phyloP scores from a whole-genome alignment of 2,113 vertebrate genomes.

The Alethe castanea region DNA sequence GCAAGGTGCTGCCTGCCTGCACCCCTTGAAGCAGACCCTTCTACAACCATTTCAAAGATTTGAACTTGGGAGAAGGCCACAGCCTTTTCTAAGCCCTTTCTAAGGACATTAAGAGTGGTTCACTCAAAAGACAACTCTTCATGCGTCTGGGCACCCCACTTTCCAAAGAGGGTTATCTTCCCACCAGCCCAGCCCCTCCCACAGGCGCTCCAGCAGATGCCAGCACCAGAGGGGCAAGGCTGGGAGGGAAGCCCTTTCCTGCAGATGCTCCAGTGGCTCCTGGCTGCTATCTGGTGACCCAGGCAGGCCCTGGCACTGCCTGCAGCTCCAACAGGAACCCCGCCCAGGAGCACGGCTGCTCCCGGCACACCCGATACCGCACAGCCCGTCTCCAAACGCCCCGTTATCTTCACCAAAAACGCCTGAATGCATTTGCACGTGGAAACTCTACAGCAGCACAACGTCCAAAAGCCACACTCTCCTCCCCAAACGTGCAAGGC shows the following conservation, averaged over 20 bases:
- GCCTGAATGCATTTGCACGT: not conserved
- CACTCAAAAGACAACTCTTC: not conserved
- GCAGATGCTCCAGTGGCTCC: not conserved
- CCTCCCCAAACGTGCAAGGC: not conserved
- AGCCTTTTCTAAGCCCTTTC: not conserved
- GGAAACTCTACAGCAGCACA: not conserved
- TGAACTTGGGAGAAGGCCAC: not conserved
- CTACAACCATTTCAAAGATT: fast-evolving
- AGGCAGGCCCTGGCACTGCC: not conserved
- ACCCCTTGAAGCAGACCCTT: not conserved
- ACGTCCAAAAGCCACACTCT: fast-evolving
- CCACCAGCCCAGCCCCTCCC: not conserved
- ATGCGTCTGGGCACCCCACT: fast-evolving
- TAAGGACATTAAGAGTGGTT: not conserved
- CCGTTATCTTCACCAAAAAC: not conserved
- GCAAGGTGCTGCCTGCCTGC: not conserved
- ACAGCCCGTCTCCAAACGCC: not conserved
- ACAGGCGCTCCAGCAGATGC: not conserved
- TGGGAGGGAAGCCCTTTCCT: not conserved
- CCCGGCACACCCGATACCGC: fast-evolving
- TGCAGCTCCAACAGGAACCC: not conserved
- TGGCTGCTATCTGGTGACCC: not conserved
- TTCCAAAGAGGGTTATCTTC: not conserved
- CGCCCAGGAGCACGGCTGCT: not conserved
- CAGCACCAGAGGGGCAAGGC: not conserved